Percentiles rank a stretch among this genome's conserved stretches.
phyloP scores from a whole-genome alignment of 2,888 invertebrate species.

The Malacosoma neustria region DNA sequence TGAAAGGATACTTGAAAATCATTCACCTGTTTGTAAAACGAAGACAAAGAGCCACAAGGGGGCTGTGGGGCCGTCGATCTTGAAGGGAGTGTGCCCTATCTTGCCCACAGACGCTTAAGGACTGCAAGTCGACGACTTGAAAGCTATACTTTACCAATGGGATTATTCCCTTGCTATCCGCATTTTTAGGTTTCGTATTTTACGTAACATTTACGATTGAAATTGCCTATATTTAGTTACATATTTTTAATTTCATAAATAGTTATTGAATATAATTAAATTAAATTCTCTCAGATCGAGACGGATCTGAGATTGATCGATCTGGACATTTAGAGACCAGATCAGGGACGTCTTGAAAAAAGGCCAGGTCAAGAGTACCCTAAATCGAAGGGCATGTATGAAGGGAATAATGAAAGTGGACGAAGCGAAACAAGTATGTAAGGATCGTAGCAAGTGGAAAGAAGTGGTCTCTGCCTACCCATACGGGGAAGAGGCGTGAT shows the following conservation, averaged over 20 bases:
- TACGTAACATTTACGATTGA: not conserved
- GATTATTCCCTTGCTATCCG: not conserved
- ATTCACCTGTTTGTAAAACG: slow-evolving; percentile 5
- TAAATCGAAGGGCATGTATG: no score
- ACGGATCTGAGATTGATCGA: no score
- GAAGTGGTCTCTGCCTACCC: no score
- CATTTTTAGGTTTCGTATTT: not conserved
- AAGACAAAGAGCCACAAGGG: slow-evolving; percentile 8
- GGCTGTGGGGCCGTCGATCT: slow-evolving; percentile 18
- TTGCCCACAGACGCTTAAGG: slow-evolving; percentile 16
- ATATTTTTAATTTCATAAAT: not conserved
- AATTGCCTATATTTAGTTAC: not conserved
- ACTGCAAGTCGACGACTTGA: not conserved
- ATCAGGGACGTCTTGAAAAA: no score
- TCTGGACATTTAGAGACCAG: no score
- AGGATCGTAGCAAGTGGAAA: no score
- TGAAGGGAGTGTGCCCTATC: slow-evolving; percentile 54
- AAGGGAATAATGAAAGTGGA: no score
- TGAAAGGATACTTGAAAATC: not conserved
- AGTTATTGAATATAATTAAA: no score
- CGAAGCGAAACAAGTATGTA: no score
- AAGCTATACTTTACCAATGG: not conserved
- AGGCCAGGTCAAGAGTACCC: no score
- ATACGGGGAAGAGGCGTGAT: no score
- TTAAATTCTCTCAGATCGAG: no score